phyloP scores from a whole-genome alignment of 2,797 vertebrate genomes.

The Cichlasoma orientale region DNA sequence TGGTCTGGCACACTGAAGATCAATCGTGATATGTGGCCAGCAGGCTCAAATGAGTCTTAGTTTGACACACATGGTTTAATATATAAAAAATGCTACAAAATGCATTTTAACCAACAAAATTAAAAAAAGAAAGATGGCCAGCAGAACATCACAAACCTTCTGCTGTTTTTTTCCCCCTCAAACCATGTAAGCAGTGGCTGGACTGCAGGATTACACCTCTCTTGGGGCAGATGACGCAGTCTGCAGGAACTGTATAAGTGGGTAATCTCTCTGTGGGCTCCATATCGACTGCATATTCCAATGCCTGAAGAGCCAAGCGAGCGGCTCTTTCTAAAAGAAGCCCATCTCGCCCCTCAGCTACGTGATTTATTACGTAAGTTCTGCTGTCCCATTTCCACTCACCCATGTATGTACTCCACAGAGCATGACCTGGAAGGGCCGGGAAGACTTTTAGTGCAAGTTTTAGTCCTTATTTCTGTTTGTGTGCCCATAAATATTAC shows the following conservation, averaged over 20 bases:
- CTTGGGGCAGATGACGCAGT: not conserved
- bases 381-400: conserved; percentile 34
- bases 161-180: too few species aligned
- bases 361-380: conserved; percentile 49
- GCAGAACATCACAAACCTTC: not conserved
- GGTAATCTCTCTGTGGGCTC: conserved; percentile 40
- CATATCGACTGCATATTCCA: conserved; percentile 9
- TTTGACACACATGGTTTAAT: not conserved
- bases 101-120: not conserved
- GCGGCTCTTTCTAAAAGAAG: conserved; percentile 46
- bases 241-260: conserved; percentile 28
- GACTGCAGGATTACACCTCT: not conserved
- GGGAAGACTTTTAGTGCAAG: conserved; percentile 6
- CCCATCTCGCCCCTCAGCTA: conserved; percentile 20
- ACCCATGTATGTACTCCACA: not conserved
- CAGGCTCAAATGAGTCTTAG: too few species aligned
- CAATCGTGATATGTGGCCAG: too few species aligned
- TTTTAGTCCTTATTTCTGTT: not conserved
- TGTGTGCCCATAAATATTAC: conserved; percentile 24
- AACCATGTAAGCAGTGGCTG: not conserved
- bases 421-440: not conserved
- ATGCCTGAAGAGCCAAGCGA: conserved; percentile 27
- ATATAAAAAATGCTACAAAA: not conserved
- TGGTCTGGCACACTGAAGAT: too few species aligned
- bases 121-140: not conserved